Evolutionary conservation across 2,888 invertebrate genomes (phyloP).

Genomic region (Spodoptera picta): DNA sequence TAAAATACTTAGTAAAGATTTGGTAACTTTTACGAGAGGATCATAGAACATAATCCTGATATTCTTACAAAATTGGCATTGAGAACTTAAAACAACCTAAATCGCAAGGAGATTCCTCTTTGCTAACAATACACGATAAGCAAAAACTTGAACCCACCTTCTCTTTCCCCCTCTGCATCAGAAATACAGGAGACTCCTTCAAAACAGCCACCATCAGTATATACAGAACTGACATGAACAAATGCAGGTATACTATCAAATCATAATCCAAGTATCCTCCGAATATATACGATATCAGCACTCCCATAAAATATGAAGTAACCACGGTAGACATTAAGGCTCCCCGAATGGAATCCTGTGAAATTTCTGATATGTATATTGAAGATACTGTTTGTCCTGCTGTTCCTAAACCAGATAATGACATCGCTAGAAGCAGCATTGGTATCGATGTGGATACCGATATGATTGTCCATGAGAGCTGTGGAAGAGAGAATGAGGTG

Average conservation of each 20-base stretch:
- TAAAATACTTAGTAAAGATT: too few species aligned
- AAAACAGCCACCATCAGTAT: constrained; percentile 66
- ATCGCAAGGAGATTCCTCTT: too few species aligned
- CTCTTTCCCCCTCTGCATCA: constrained; percentile 71
- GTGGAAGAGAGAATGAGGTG: constrained; percentile 15
- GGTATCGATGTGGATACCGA: constrained; percentile 64
- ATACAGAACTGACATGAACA: constrained; percentile 70
- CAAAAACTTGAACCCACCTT: constrained; percentile 58
- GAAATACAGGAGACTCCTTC: constrained; percentile 77
- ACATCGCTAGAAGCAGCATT: constrained; percentile 64
- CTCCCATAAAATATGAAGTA: constrained; percentile 70
- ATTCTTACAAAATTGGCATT: too few species aligned
- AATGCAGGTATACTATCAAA: constrained; percentile 68
- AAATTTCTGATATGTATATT: constrained; percentile 76
- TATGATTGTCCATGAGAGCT: constrained; percentile 74
- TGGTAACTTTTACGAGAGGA: too few species aligned
- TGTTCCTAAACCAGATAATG: constrained; percentile 69
- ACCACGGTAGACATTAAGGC: constrained; percentile 69
- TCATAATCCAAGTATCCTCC: constrained; percentile 73
- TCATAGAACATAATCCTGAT: too few species aligned
- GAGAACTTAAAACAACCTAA: too few species aligned
- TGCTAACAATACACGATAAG: not conserved
- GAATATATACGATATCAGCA: constrained; percentile 71
- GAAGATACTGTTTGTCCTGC: constrained; percentile 74
- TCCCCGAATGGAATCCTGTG: constrained; percentile 75